Base-by-base conservation (phyloP, 1,140 invertebrate species). In the Formica selysi region DNA sequence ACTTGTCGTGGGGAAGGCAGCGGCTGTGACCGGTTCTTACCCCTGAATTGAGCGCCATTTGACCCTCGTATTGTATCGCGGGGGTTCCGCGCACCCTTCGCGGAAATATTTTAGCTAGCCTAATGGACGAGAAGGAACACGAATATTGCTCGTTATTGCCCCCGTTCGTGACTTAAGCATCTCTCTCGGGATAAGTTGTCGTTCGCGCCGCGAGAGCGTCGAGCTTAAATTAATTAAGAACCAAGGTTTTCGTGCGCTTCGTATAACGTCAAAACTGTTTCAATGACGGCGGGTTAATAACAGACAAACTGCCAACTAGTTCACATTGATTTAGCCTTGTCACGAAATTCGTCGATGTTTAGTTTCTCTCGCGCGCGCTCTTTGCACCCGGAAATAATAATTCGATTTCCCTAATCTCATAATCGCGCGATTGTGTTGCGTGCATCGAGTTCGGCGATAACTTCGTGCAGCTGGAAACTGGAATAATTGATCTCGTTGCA, bases 401-500 rank as follows among this genome's bases (percentile, higher is more conserved):
- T 83, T 73, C 68, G 68, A 83, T 83, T 83, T 36, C 26, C 26
- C 54, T 61, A 83, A 83, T 83, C 68, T 54, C n/a, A 44, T 73
- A 74, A 61, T 41, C 54, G 41, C 29, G 54, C 67, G 68, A 83
- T 83, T 83, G 79, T 83, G 68, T 62, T 44, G 38, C 54, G 68
- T 38, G n/a, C 79, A 74, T 62, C 68, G 71, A 83, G 62, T 83
- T 83, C 26, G 54, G n/a, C 38, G 26, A 73, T 73, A 74, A 73
- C 68, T 61, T 57, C 61, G 36, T 78, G 44, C 73, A 76, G 44
- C 73, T 85, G 44, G 71, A 85, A 78, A 85, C 74, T 64, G 81
- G 81, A 78, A 85, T 74, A 83, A 83, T 73, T 73, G 68, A 83
- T 83, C 79, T 74, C 67, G 19, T 73, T 83, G 59, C 71, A 71